A percentile compares a stretch with the other conserved stretches of the same genome.
Evolutionary conservation across 2,888 invertebrate genomes (phyloP).

Genomic region (Microctonus hyperodae): DNA sequence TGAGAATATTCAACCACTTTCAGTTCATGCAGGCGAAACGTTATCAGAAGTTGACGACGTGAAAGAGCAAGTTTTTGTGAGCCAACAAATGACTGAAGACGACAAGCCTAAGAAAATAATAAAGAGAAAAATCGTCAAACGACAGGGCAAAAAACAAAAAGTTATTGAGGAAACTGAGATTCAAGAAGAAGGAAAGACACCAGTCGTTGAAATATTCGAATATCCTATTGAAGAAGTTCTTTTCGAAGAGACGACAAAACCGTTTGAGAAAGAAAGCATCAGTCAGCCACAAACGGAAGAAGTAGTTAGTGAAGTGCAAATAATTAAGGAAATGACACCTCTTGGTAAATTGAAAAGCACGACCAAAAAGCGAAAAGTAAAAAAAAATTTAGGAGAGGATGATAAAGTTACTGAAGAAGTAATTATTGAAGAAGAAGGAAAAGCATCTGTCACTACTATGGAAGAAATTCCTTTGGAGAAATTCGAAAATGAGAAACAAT

Average conservation of each 20-base stretch:
- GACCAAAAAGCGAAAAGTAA: slow-evolving; percentile 37
- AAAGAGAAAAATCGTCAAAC: slow-evolving; percentile 47
- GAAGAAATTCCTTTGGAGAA: slow-evolving; percentile 40
- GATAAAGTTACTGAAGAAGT: slow-evolving; percentile 50
- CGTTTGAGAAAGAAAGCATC: slow-evolving; percentile 35
- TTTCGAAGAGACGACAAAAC: slow-evolving; percentile 44
- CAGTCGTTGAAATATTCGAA: slow-evolving; percentile 50
- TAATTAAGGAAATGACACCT: slow-evolving; percentile 41
- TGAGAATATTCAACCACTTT: too few relatives aligned
- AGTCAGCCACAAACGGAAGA: slow-evolving; percentile 49
- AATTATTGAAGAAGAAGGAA: slow-evolving; percentile 34
- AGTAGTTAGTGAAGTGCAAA: slow-evolving; percentile 34
- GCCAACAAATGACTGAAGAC: too few relatives aligned
- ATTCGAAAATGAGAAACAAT: slow-evolving; percentile 37
- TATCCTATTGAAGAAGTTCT: slow-evolving; percentile 46
- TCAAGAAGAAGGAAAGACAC: slow-evolving; percentile 53
- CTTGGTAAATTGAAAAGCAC: slow-evolving; percentile 43
- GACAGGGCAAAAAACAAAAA: slow-evolving; percentile 48
- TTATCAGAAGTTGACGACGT: too few relatives aligned
- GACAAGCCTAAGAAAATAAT: too few relatives aligned
- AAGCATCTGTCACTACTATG: slow-evolving; percentile 34
- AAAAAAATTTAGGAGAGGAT: slow-evolving; percentile 43
- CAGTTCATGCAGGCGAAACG: too few relatives aligned
- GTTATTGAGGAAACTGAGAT: slow-evolving; percentile 50
- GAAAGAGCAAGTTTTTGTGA: too few relatives aligned